phyloP scores from a whole-genome alignment of 2,797 vertebrate genomes.

The Gouania willdenowi region DNA sequence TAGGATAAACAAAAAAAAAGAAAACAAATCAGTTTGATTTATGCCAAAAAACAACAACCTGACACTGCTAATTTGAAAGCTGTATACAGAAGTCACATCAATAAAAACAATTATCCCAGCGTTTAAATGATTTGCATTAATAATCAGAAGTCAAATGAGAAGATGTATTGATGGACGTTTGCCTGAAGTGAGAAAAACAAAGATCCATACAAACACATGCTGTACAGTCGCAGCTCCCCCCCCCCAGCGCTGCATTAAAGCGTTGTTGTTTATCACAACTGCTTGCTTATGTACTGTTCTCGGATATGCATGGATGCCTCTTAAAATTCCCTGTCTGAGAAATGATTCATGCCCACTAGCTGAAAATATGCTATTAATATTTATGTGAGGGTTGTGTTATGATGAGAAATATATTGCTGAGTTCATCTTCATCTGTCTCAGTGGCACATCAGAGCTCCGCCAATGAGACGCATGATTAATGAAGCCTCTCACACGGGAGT shows the following conservation, averaged over 20 bases:
- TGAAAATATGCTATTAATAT: conserved; percentile 80
- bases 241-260: conserved; percentile 55
- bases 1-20: too few relatives aligned
- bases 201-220: conserved; percentile 32
- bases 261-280: conserved; percentile 69
- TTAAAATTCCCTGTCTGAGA: conserved; percentile 73
- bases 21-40: too few relatives aligned
- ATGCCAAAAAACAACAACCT: neutral
- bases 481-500: conserved; percentile 53
- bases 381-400: conserved; percentile 77
- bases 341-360: conserved; percentile 78
- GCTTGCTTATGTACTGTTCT: conserved; percentile 66
- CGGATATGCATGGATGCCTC: conserved; percentile 63
- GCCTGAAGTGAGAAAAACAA: conserved; percentile 33
- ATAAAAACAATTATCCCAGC: conserved; percentile 1
- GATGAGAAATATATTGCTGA: conserved; percentile 80
- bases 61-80: conserved; percentile 1
- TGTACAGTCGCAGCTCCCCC: conserved; percentile 27
- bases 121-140: conserved; percentile 25
- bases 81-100: conserved; percentile 1
- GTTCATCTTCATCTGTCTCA: conserved; percentile 78
- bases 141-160: conserved; percentile 17
- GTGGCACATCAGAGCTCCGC: conserved; percentile 68
- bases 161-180: conserved; percentile 13
- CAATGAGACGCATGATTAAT: conserved; percentile 74